phyloP scores from a whole-genome alignment of 2,888 invertebrate species.

The Ochlodes sylvanus region DNA sequence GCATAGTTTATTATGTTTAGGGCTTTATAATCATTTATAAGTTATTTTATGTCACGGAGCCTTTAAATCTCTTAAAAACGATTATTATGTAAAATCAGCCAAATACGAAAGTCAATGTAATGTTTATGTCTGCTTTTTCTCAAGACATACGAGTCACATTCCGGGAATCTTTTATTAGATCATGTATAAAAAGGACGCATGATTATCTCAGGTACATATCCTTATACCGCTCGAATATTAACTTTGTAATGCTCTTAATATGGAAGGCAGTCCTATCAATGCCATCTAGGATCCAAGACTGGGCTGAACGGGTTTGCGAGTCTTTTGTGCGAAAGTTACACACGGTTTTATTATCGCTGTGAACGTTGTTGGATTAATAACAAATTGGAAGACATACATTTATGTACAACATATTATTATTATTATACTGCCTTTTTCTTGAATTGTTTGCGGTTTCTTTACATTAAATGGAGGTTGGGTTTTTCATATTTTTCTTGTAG shows the following conservation, averaged over 20 bases:
- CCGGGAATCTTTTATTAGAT: slow-evolving; percentile 28
- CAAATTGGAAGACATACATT: too few relatives aligned
- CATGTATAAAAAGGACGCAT: slow-evolving; percentile 26
- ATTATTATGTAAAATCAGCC: background rate
- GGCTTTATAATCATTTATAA: too few relatives aligned
- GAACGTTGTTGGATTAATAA: slow-evolving; percentile 1
- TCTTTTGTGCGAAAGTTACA: slow-evolving; percentile 33
- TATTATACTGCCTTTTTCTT: too few relatives aligned
- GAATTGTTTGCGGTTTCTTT: too few relatives aligned
- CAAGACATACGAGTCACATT: slow-evolving; percentile 6
- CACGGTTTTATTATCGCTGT: background rate
- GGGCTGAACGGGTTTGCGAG: slow-evolving; percentile 10
- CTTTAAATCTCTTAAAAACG: too few relatives aligned
- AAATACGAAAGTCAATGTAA: background rate
- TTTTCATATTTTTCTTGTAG: too few relatives aligned
- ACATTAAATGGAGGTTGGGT: too few relatives aligned
- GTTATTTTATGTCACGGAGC: too few relatives aligned
- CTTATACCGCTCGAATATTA: slow-evolving; percentile 34
- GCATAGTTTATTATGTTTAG: too few relatives aligned
- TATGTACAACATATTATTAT: too few relatives aligned
- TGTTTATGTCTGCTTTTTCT: slow-evolving; percentile 3
- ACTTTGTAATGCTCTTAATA: slow-evolving; percentile 48
- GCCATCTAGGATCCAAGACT: slow-evolving; percentile 44
- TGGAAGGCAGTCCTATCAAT: slow-evolving; percentile 55
- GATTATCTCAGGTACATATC: slow-evolving; percentile 29